A percentile compares a stretch with the other conserved stretches of the same genome.
These are phyloP conservation scores for Adelphocoris suturalis DNA, from an alignment of 2,888 invertebrate genomes.

Conservation along the genomic window DNA sequence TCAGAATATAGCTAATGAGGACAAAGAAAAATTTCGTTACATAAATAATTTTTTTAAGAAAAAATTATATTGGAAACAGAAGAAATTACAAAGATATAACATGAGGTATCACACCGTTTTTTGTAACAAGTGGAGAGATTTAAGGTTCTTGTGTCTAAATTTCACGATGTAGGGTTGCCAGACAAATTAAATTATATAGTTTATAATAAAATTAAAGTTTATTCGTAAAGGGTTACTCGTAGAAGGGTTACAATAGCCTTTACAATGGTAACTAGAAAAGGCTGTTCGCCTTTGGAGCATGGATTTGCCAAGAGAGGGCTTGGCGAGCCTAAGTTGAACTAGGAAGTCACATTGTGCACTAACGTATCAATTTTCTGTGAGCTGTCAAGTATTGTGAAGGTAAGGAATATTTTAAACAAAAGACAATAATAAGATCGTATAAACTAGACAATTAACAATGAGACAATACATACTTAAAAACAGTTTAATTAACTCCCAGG, in stretches of 20 bases:
- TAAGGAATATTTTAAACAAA: too few relatives aligned
- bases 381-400: too few relatives aligned
- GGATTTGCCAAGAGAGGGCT: constrained; percentile 20
- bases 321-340: not conserved
- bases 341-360: not conserved
- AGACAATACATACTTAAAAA: too few relatives aligned
- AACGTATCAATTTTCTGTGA: too few relatives aligned
- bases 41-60: too few relatives aligned
- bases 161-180: constrained; percentile 25
- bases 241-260: constrained; percentile 30
- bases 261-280: constrained; percentile 39
- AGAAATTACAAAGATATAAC: not conserved
- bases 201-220: not conserved
- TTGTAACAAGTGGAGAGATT: constrained; percentile 2
- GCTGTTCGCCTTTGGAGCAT: constrained; percentile 35
- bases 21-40: too few relatives aligned
- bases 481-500: too few relatives aligned
- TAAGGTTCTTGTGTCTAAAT: not conserved
- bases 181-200: not conserved
- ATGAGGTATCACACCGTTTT: constrained; percentile 26
- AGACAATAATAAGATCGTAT: too few relatives aligned
- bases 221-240: constrained; percentile 29
- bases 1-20: too few relatives aligned
- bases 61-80: not conserved
- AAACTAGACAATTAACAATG: too few relatives aligned